Conservation (phyloP, 2,113 vertebrate species). For the Hippopotamus amphibius region DNA sequence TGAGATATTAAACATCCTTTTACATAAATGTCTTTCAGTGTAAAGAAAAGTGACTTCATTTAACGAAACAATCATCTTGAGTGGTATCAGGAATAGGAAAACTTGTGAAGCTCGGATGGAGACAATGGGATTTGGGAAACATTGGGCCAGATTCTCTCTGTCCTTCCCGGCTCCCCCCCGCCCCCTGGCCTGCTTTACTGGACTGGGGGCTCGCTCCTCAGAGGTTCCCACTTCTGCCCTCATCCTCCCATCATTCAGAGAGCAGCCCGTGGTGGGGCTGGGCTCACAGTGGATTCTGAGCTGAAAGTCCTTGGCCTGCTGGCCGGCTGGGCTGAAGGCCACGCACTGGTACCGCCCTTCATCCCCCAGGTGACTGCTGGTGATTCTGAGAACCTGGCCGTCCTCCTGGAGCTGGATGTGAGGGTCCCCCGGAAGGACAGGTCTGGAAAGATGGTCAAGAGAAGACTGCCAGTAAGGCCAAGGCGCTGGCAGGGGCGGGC, state of each 20-base stretch:
- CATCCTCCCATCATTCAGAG: neutral
- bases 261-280: fast-evolving
- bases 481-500: fast-evolving
- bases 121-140: fast-evolving
- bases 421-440: slow-evolving; percentile 87
- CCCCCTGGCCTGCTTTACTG: fast-evolving
- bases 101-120: neutral
- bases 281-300: slow-evolving; percentile 89
- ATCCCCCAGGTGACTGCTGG: slow-evolving; percentile 87
- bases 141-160: fast-evolving
- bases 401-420: slow-evolving; percentile 88
- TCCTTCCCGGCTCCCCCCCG: fast-evolving
- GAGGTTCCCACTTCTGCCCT: neutral
- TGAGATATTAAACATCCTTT: neutral
- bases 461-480: neutral
- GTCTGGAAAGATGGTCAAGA: slow-evolving; percentile 79
- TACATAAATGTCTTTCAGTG: fast-evolving
- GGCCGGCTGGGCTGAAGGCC: slow-evolving; percentile 92
- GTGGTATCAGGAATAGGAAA: too few species aligned
- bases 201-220: fast-evolving
- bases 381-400: slow-evolving; percentile 89
- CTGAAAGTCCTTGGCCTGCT: slow-evolving; percentile 90
- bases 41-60: neutral
- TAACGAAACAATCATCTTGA: fast-evolving
- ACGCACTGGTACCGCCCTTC: slow-evolving; percentile 92